Evolutionary conservation across 2,888 invertebrate genomes (phyloP).

Genomic region (Seladonia tumulorum): DNA sequence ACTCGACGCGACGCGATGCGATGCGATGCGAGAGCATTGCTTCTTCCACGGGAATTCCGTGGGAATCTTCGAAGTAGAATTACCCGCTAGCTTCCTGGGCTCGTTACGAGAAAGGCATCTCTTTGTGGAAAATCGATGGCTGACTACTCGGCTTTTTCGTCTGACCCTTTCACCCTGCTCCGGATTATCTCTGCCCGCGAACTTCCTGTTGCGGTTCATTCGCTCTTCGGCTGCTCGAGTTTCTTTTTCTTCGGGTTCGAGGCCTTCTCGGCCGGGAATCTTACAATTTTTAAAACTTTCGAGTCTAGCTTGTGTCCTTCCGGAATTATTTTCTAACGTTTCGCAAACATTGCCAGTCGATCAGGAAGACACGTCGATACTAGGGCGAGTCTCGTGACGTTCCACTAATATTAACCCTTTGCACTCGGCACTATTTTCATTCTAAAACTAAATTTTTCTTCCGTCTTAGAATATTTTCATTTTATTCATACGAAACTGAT

Average conservation of each 20-base stretch:
- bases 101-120: neutral
- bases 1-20: neutral
- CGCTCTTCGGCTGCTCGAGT: neutral
- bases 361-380: no score
- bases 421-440: no score
- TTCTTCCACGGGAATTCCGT: neutral
- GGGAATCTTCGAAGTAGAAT: neutral
- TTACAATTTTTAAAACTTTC: neutral
- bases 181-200: neutral
- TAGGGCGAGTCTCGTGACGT: no score
- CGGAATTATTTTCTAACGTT: neutral
- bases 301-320: neutral
- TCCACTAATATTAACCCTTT: no score
- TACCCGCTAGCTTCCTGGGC: neutral
- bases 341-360: neutral
- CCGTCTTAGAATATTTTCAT: no score
- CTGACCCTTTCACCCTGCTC: neutral
- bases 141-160: neutral
- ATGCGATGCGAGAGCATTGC: neutral
- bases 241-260: neutral
- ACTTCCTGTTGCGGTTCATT: neutral
- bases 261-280: neutral
- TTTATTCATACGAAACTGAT: no score
- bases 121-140: conserved; percentile 6
- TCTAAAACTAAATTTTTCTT: no score